These are phyloP conservation scores for Phymastichus coffea DNA, from an alignment of 1,140 invertebrate genomes.

Conservation along the genomic window DNA sequence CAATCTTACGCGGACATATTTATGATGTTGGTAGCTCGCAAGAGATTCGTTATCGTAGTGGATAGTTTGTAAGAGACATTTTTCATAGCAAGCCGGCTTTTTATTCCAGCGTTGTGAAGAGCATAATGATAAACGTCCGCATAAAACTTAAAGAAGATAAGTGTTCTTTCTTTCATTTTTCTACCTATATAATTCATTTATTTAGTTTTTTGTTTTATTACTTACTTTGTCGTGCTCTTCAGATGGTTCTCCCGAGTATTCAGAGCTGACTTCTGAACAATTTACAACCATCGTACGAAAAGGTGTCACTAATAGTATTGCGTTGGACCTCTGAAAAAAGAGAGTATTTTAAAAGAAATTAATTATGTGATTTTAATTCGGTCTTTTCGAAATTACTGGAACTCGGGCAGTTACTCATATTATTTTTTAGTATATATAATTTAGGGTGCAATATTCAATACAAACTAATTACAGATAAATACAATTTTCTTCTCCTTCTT, in stretches of 20 bases:
- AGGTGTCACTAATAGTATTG: conserved; percentile 65
- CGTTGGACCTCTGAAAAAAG: conserved; percentile 55
- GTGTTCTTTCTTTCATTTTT: neutral
- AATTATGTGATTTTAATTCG: too few species aligned
- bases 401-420: too few species aligned
- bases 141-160: conserved; percentile 61
- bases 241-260: conserved; percentile 62
- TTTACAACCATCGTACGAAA: conserved; percentile 63
- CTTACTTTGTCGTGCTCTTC: conserved; percentile 56
- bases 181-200: conserved; percentile 1
- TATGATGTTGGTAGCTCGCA: conserved; percentile 50
- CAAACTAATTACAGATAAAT: too few species aligned
- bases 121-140: conserved; percentile 68
- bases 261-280: conserved; percentile 70
- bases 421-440: too few species aligned
- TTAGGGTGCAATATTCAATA: too few species aligned
- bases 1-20: conserved; percentile 48
- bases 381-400: too few species aligned
- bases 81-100: conserved; percentile 46
- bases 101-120: conserved; percentile 48
- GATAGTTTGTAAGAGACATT: conserved; percentile 47
- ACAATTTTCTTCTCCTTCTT: too few species aligned
- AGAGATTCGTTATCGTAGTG: conserved; percentile 44
- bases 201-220: neutral
- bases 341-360: too few species aligned